Evolutionary conservation across 2,113 vertebrate genomes (phyloP).

Genomic region (Benitochromis conjunctus): DNA sequence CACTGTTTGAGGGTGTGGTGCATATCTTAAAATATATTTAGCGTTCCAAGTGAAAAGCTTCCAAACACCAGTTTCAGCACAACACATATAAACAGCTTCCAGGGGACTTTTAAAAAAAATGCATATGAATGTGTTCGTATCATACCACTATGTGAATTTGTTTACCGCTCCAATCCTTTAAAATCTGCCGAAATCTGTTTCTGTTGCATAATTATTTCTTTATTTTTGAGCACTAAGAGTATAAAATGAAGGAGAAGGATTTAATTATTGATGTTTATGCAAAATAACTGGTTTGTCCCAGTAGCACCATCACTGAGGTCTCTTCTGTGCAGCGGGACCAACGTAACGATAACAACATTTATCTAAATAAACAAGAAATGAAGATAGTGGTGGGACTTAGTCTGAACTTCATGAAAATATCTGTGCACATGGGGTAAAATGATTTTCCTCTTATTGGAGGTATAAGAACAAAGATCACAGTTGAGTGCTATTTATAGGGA

Average conservation of each 20-base stretch:
- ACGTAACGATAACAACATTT: neutral
- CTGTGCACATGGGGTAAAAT: neutral
- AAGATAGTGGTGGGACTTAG: neutral
- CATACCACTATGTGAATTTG: constrained; percentile 21
- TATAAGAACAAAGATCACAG: no score
- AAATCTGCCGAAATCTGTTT: neutral
- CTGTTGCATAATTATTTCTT: neutral
- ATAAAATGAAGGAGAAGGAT: neutral
- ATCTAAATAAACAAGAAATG: neutral
- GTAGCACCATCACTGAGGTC: neutral
- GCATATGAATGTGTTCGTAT: neutral
- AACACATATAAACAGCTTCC: neutral
- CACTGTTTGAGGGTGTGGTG: neutral
- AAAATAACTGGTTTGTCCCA: neutral
- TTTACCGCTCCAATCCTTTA: neutral
- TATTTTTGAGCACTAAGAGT: neutral
- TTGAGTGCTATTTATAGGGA: neutral
- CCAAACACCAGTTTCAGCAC: neutral
- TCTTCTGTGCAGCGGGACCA: neutral
- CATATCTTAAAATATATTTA: constrained; percentile 24
- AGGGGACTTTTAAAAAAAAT: neutral
- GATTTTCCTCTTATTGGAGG: neutral
- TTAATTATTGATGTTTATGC: neutral
- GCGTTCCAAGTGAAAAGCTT: neutral
- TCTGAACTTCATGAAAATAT: neutral